A percentile compares a stretch with the other conserved stretches of the same genome.
Conservation (phyloP, 2,797 vertebrate genomes). For the Platalea minor region DNA sequence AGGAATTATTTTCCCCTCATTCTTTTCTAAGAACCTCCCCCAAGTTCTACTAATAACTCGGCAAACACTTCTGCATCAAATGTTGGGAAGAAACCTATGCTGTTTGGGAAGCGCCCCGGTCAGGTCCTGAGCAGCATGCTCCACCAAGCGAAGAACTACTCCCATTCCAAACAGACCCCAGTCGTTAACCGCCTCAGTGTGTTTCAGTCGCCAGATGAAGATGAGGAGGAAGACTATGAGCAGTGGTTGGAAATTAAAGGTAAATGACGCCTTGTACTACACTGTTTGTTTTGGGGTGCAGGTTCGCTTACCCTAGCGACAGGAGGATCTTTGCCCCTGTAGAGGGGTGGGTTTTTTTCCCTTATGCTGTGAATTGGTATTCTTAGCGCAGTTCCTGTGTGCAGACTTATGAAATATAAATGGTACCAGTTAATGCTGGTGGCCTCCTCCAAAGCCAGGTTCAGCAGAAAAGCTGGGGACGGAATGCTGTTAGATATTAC, state of each 20-base stretch:
- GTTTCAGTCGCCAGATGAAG: constrained; percentile 91
- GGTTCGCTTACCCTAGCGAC: rapidly evolving
- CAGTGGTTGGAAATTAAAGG: constrained; percentile 94
- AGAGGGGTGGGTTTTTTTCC: background rate
- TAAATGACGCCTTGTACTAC: constrained; percentile 57
- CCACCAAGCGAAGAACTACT: constrained; percentile 86
- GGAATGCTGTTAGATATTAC: rapidly evolving
- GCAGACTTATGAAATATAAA: background rate
- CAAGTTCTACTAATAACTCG: background rate
- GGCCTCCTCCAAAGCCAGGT: background rate
- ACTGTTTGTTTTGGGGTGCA: background rate
- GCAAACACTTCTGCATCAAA: constrained; percentile 18
- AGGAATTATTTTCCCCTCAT: background rate
- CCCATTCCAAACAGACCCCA: constrained; percentile 84
- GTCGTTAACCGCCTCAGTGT: constrained; percentile 85
- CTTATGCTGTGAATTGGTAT: background rate
- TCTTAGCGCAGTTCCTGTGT: background rate
- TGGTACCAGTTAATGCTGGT: background rate
- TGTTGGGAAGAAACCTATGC: constrained; percentile 76
- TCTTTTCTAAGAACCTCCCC: constrained; percentile 41
- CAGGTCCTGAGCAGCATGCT: constrained; percentile 85
- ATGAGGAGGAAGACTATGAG: constrained; percentile 84
- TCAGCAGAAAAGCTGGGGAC: background rate
- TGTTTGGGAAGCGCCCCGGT: constrained; percentile 84
- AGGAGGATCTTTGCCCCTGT: background rate